A percentile compares a stretch with the other conserved stretches of the same genome.
These are phyloP conservation scores for Aphyosemion australe DNA, from an alignment of 2,113 vertebrate genomes.

Conservation along the genomic window DNA sequence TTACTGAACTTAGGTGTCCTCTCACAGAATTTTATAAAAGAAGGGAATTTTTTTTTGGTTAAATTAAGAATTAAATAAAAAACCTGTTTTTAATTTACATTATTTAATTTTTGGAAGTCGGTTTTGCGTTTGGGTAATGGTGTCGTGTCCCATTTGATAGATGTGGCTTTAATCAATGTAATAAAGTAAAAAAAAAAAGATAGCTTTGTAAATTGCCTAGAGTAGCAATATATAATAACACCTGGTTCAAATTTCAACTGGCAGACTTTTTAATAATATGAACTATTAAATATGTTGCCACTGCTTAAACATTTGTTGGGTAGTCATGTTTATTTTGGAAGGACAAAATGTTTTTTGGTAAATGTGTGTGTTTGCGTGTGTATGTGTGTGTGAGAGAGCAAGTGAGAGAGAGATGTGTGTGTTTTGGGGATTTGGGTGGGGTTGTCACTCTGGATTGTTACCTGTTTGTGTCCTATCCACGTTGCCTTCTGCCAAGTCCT, in stretches of 20 bases:
- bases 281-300: constrained; percentile 87
- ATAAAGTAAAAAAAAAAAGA: constrained; percentile 64
- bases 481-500: constrained; percentile 91
- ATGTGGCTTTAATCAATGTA: constrained; percentile 96
- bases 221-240: constrained; percentile 96
- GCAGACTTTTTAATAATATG: constrained; percentile 88
- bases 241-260: constrained; percentile 91
- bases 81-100: constrained; percentile 51
- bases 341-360: constrained; percentile 81
- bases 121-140: constrained; percentile 91
- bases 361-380: constrained; percentile 35
- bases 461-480: constrained; percentile 85
- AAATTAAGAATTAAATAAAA: constrained; percentile 13
- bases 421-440: constrained; percentile 68
- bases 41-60: constrained; percentile 55
- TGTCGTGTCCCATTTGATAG: constrained; percentile 91
- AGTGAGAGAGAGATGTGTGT: constrained; percentile 51
- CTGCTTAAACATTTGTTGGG: constrained; percentile 87
- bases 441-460: constrained; percentile 75
- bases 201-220: constrained; percentile 95
- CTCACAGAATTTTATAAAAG: constrained; percentile 66
- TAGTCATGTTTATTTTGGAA: constrained; percentile 87
- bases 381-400: constrained; percentile 27
- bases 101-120: constrained; percentile 57
- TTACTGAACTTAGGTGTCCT: constrained; percentile 71